Base-by-base conservation (phyloP, 2,888 invertebrate genomes). In the Lamellibrachia satsuma region DNA sequence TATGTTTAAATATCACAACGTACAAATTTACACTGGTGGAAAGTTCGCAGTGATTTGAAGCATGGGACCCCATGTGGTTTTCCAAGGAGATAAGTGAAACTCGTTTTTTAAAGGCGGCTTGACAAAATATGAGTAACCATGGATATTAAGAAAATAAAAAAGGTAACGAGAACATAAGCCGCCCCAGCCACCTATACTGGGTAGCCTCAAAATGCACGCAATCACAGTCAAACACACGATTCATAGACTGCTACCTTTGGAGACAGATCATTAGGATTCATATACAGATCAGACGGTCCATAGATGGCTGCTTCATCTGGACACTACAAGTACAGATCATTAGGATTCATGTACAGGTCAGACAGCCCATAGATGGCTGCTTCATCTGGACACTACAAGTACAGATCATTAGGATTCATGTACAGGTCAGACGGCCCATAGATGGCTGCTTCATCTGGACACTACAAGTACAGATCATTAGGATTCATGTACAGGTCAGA, bases 211-310 rank as follows among this genome's bases (percentile, higher is more conserved):
- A 75, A 75, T 75, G 22, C 75, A 75, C 22, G n/a, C 75, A 22
- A 22, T 75, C 22, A 75, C 75, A 22, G 75, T 39, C 75, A 75
- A 75, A 22, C 55, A 75, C 75, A 75, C n/a, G 22, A 11, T 6
- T 3, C 22, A 11, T 11, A 15, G 2, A 6, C 6, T n/a, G 22
- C 22, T 75, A 75, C 75, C 75, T 75, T 75, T 6, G 75, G 75
- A 15, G 75, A 75, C 75, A 98, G 98, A 92, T 97, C 97, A 90
- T 97, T 97, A 0, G 98, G 98, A 95, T 98, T 98, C 98, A 98
- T 98, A 96, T 98, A 98, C 55, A 95, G 94, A 52, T 95, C 95
- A 51, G 95, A 95, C 9, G 95, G 94, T 8, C 95, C 95, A 95
- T 96, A 96, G 60, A 96, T 95, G 90, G 95, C 94, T n/a, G 94